Percentiles rank a stretch among this genome's conserved stretches.
phyloP scores from a whole-genome alignment of 2,113 vertebrate species.

The Myiozetetes cayanensis region DNA sequence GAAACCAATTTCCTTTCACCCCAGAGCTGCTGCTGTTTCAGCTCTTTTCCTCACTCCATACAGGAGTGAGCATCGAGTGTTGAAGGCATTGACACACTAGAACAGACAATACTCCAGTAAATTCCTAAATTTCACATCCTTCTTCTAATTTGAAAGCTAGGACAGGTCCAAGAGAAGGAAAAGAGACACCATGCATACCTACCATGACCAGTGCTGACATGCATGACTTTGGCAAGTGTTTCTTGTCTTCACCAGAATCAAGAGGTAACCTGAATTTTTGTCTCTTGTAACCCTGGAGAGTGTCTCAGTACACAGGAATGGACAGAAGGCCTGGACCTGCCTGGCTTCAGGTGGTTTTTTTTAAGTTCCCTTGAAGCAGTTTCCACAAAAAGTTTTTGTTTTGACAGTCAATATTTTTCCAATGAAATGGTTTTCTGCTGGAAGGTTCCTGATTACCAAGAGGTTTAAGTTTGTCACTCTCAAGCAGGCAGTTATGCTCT shows the following conservation, averaged over 20 bases:
- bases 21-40: background rate
- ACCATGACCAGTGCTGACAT: background rate
- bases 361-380: background rate
- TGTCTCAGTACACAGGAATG: background rate
- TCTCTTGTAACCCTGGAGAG: background rate
- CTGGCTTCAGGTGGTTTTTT: background rate
- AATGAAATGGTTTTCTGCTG: background rate
- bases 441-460: background rate
- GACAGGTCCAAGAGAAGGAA: background rate
- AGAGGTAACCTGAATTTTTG: background rate
- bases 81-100: background rate
- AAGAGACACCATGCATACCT: background rate
- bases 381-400: background rate
- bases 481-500: background rate
- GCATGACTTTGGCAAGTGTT: background rate
- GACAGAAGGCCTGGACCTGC: background rate
- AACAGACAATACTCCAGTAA: background rate
- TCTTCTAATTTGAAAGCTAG: background rate
- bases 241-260: background rate
- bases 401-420: background rate
- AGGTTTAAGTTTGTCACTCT: background rate
- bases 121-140: background rate
- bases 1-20: background rate
- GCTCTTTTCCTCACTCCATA: background rate
- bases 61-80: background rate